Evolutionary conservation across 2,113 vertebrate genomes (phyloP), one percentile per base, ranked within the genome.

Genomic region (Amia ocellicauda): DNA sequence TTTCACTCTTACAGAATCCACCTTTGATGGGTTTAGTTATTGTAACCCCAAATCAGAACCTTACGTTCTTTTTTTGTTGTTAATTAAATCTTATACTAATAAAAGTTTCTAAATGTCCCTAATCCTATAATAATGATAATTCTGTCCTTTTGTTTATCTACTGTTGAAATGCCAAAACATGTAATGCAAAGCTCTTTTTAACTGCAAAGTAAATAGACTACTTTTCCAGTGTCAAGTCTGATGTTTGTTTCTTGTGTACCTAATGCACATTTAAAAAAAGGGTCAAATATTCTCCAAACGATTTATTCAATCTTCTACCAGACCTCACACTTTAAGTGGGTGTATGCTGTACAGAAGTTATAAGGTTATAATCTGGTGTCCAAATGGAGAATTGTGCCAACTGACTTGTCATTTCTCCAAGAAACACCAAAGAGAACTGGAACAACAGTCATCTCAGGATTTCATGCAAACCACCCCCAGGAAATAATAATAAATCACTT

Each of bases 141-240:
- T 47, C 26, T 63, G 27, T 20, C 60, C 62, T 36, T 58, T 73
- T 55, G 63, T 47, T 20, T 7, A 54, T 42, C 52, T 20, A 62
- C 31, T 59, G 52, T 65, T 74, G 40, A 45, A 52, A 70, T 75
- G 78, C 73, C 74, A 82, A 71, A 64, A 69, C 47, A 29, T 63
- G 14, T 68, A 67, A 64, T 71, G 65, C 69, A 45, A 59, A 23
- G 27, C 62, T 55, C 60, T 58, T 51, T 60, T 64, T 62, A 69
- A 67, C 74, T 79, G 72, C 68, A 58, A 74, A 80, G 78, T 83
- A 66, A 92, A 91, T 91, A 93, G 91, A 92, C 70, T 83, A 83
- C 84, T 83, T 85, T 91, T 89, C 60, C 85, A 88, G 82, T 85
- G 83, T 73, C 72, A n/a, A 68, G 73, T 64, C 69, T 76, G 62